These are phyloP conservation scores for Tetragonula clypearis DNA, from an alignment of 1,140 invertebrate genomes.

Conservation along the genomic window DNA sequence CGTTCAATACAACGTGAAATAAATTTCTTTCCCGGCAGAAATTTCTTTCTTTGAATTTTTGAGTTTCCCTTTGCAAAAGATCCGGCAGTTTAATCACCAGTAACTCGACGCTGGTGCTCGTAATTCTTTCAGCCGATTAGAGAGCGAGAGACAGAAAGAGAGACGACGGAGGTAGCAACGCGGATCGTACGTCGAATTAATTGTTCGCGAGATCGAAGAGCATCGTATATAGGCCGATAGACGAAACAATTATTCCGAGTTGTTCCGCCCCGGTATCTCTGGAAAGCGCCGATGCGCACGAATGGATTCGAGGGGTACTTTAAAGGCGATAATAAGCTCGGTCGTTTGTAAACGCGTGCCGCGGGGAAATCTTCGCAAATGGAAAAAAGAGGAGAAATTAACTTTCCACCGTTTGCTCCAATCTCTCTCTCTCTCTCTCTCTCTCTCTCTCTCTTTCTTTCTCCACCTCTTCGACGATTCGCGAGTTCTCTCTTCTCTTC, in stretches of 20 bases:
- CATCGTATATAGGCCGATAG: neutral
- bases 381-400: constrained; percentile 51
- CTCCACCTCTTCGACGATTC: neutral
- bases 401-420: constrained; percentile 45
- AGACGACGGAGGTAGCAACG: neutral
- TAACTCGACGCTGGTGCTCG: too few relatives aligned
- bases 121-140: neutral
- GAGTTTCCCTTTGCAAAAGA: too few relatives aligned
- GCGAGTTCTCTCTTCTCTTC: neutral
- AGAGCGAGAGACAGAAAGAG: neutral
- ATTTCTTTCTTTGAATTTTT: too few relatives aligned
- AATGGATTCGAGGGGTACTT: constrained; percentile 25
- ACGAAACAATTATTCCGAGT: constrained; percentile 43
- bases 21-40: too few relatives aligned
- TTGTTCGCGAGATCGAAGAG: constrained; percentile 19
- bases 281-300: constrained; percentile 1
- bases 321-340: constrained; percentile 48
- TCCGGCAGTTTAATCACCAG: too few relatives aligned
- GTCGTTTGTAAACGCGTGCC: constrained; percentile 51
- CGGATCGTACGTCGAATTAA: constrained; percentile 38
- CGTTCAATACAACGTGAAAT: too few relatives aligned
- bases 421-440: too few relatives aligned
- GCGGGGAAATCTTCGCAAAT: constrained; percentile 50
- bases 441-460: too few relatives aligned
- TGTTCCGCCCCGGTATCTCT: neutral